phyloP scores from a whole-genome alignment of 2,888 invertebrate species.

The Nyleta sp. region DNA sequence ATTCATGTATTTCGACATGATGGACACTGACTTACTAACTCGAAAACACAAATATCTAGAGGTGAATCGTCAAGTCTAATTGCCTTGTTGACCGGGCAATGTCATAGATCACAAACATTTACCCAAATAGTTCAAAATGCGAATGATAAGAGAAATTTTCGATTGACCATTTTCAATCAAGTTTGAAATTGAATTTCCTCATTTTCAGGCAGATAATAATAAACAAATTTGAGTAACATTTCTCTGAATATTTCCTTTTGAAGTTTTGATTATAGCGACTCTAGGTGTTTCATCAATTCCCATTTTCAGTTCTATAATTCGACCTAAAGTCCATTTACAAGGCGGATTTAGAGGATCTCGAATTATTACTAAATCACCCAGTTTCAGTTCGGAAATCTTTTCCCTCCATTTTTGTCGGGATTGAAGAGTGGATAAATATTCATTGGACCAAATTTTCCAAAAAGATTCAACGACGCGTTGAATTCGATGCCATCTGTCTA shows the following conservation, averaged over 20 bases:
- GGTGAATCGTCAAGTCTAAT: too few relatives aligned
- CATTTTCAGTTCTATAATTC: not conserved
- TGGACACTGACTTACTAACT: too few relatives aligned
- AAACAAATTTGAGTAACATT: constrained; percentile 11
- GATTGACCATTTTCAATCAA: too few relatives aligned
- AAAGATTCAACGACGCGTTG: not conserved
- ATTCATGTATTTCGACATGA: too few relatives aligned
- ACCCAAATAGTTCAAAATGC: too few relatives aligned
- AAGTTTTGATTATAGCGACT: not conserved
- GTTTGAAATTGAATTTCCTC: not conserved
- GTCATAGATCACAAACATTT: too few relatives aligned
- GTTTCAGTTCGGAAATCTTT: not conserved
- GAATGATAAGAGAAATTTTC: not conserved
- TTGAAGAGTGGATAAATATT: not conserved
- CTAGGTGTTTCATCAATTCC: not conserved
- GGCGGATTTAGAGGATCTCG: not conserved
- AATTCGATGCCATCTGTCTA: too few relatives aligned
- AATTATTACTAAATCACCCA: not conserved
- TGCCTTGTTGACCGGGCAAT: too few relatives aligned
- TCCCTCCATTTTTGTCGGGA: not conserved
- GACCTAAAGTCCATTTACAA: not conserved
- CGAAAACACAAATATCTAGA: too few relatives aligned
- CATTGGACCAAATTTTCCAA: not conserved
- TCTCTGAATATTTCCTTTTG: not conserved
- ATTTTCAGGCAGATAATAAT: not conserved